These are phyloP conservation scores for Regulus satrapa DNA, from an alignment of 2,113 vertebrate species.

Conservation along the genomic window DNA sequence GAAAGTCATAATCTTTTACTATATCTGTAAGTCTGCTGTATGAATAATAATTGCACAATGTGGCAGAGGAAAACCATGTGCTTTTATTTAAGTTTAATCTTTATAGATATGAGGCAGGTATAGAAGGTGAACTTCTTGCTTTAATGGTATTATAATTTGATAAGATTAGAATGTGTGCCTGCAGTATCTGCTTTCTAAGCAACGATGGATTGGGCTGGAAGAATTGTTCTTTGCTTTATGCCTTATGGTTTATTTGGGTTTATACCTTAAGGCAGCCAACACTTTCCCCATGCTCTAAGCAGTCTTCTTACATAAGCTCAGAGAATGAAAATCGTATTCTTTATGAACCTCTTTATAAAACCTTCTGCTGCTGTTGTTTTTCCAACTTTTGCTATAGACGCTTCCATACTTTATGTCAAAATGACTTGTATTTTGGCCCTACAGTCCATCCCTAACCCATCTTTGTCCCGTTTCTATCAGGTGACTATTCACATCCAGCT, in stretches of 20 bases:
- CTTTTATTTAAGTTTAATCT: slow-evolving; percentile 25
- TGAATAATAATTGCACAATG: slow-evolving; percentile 5
- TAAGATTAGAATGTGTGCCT: slow-evolving; percentile 1
- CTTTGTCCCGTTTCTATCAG: not conserved
- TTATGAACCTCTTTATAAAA: not conserved
- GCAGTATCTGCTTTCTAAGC: not conserved
- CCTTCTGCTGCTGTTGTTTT: not conserved
- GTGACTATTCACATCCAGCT: not conserved
- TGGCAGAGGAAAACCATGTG: not conserved
- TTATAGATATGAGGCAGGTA: not conserved
- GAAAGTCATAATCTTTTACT: not conserved
- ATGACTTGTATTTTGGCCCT: not conserved
- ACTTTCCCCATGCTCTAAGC: not conserved
- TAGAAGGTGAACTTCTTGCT: slow-evolving; percentile 3
- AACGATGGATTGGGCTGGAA: not conserved
- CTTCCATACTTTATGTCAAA: not conserved
- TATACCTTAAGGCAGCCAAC: not conserved
- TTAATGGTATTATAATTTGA: slow-evolving; percentile 16
- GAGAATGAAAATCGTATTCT: not conserved
- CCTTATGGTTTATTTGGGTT: not conserved
- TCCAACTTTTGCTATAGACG: not conserved
- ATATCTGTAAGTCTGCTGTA: not conserved
- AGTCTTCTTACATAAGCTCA: not conserved
- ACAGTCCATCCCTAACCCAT: not conserved
- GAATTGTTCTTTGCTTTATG: not conserved